Evolutionary conservation across 2,797 vertebrate genomes (phyloP).

Genomic region (Rhabdomys pumilio): DNA sequence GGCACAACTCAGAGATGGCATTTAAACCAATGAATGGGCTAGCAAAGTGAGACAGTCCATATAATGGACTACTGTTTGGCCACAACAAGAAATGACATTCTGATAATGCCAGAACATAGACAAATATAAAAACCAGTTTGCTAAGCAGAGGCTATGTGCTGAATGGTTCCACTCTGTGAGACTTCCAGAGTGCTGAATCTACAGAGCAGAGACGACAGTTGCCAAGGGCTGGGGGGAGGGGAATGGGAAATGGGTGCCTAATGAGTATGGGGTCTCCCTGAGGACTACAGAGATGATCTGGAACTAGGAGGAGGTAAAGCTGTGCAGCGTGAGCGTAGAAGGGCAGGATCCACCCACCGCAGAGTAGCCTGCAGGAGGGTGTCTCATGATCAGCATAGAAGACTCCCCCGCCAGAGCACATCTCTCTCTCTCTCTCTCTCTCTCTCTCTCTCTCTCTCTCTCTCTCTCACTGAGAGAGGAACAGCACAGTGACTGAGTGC

Average conservation of each 20-base stretch:
- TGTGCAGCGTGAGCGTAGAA: background rate
- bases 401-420: background rate
- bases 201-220: background rate
- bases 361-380: fast-evolving
- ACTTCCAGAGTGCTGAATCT: background rate
- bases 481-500: background rate
- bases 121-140: background rate
- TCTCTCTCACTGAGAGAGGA: background rate
- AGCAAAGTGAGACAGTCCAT: background rate
- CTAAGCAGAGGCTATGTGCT: background rate
- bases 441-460: background rate
- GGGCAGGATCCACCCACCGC: background rate
- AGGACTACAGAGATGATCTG: background rate
- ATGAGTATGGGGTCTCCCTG: background rate
- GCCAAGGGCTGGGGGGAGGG: background rate
- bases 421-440: background rate
- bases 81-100: background rate
- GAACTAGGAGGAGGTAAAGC: background rate
- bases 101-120: background rate
- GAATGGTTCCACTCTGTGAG: background rate
- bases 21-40: background rate
- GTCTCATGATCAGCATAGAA: background rate
- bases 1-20: background rate
- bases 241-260: no score
- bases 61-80: background rate